Evolutionary conservation across 2,113 vertebrate species (phyloP).

Genomic region (Pungitius pungitius): DNA sequence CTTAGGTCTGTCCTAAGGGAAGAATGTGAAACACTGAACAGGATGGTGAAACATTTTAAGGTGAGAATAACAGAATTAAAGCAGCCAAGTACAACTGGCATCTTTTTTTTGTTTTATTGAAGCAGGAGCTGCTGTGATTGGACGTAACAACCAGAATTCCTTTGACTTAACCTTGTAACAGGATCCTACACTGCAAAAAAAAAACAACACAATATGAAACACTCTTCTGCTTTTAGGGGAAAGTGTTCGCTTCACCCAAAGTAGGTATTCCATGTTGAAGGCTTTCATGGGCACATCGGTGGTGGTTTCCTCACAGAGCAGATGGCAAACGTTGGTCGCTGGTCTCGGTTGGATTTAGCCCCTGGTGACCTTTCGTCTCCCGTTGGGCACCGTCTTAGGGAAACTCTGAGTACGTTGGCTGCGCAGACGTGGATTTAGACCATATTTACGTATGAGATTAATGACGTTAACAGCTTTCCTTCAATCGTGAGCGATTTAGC

Average conservation of each 20-base stretch:
- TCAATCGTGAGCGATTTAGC: constrained; percentile 40
- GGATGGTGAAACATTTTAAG: constrained; percentile 77
- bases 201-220: neutral
- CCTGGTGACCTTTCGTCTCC: neutral
- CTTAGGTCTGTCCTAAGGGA: constrained; percentile 78
- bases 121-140: neutral
- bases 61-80: constrained; percentile 63
- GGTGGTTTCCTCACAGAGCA: constrained; percentile 12
- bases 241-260: neutral
- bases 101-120: constrained; percentile 13
- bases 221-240: neutral
- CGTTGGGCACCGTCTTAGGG: neutral
- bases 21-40: constrained; percentile 76
- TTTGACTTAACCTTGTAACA: neutral
- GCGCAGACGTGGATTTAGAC: constrained; percentile 10
- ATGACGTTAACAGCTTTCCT: constrained; percentile 33
- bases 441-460: constrained; percentile 10
- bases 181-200: neutral
- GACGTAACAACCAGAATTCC: neutral
- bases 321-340: neutral
- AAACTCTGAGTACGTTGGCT: neutral
- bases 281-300: neutral
- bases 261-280: neutral
- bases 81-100: constrained; percentile 4
- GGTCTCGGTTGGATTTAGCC: constrained; percentile 8